Evolutionary conservation across 2,888 invertebrate species (phyloP), one percentile per base, ranked within the genome.

Genomic region (Hesperia comma): DNA sequence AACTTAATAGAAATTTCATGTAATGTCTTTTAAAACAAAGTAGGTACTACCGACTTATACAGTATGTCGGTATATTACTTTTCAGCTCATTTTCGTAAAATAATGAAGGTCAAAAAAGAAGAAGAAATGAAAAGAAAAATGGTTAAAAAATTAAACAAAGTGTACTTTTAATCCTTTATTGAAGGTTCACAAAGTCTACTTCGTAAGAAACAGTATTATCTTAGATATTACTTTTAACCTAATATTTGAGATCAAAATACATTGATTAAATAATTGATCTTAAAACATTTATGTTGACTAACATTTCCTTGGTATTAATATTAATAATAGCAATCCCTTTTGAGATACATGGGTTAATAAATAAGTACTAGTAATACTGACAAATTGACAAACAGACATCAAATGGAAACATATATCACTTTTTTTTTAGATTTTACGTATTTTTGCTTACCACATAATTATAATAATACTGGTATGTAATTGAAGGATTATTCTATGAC

Each of bases 81-180:
- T 37, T 37, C 12, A 37, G 2, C 2, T 26, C 5, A 26, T 26
- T 8, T 15, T 46, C 15, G 7, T 46, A 17, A 43, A 43, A 46
- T 26, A 46, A 46, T 17, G 15, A 7, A 8, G 2, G 40, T 78
- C 81, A 37, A 26, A 37, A 63, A 63, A 56, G 10, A 12, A 37
- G 12, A 10, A 2, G 37, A 41, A 56, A 14, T 61, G 40, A 51
- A 15, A 3, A 33, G 4, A 40, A 15, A 67, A 69, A 55, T 32
- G 26, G 14, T 33, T 40, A n/a, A 15, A 51, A 57, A 57, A 57
- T 46, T 37, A 61, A 26, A 63, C 41, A 57, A 21, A 62, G 33
- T 41, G 7, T 57, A 57, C 40, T 41, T 57, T 57, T 41, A 41
- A 57, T 57, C 41, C 41, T 57, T 57, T 57, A 57, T 57, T 57